Percentiles rank a stretch among this genome's conserved stretches.
These are phyloP conservation scores for Andrena bucephala DNA, from an alignment of 2,888 invertebrate species.

Conservation along the genomic window DNA sequence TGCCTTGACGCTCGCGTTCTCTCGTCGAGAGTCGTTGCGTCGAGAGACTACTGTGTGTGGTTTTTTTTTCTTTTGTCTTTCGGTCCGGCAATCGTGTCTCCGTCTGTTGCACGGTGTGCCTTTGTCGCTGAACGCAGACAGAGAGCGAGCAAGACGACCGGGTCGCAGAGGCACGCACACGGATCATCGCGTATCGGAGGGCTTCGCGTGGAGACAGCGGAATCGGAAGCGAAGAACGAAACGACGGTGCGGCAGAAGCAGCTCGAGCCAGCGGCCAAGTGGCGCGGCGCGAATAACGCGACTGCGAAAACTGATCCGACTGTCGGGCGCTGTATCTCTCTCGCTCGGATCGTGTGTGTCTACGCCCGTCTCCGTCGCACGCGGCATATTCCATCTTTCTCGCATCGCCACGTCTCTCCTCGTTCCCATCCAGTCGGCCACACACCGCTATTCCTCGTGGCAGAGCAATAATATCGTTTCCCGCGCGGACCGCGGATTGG, in stretches of 20 bases:
- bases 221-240: neutral
- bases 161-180: neutral
- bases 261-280: constrained; percentile 4
- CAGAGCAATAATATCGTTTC: constrained; percentile 82
- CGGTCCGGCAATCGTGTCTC: constrained; percentile 25
- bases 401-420: constrained; percentile 24
- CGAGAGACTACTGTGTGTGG: constrained; percentile 42
- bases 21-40: constrained; percentile 32
- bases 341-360: constrained; percentile 41
- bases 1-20: constrained; percentile 52
- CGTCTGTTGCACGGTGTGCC: constrained; percentile 13
- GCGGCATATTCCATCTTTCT: constrained; percentile 42
- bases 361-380: constrained; percentile 45
- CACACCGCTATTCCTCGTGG: constrained; percentile 75
- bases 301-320: constrained; percentile 53
- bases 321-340: constrained; percentile 16
- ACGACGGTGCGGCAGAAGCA: neutral
- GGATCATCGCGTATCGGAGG: neutral
- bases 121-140: constrained; percentile 18
- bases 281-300: constrained; percentile 31
- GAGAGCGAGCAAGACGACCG: neutral
- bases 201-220: neutral
- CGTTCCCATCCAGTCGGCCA: constrained; percentile 39
- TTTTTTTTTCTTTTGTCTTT: constrained; percentile 22
- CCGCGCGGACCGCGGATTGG: constrained; percentile 81